Evolutionary conservation across 2,113 vertebrate species (phyloP).

Genomic region (Cavia aperea): DNA sequence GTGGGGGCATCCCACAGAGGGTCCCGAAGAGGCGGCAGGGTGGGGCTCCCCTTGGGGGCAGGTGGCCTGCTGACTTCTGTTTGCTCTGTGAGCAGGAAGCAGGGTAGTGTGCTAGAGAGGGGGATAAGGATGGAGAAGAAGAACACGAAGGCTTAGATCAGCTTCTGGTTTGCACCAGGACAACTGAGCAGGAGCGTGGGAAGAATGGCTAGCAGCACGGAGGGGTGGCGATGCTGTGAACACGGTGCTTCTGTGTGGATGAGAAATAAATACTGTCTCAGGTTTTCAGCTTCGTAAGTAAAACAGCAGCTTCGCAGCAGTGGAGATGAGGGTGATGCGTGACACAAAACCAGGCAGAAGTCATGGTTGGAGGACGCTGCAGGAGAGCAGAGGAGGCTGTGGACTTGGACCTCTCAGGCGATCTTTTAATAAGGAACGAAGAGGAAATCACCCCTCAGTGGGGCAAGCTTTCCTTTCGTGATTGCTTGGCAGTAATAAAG

Average conservation of each 20-base stretch:
- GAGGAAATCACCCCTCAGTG: not conserved
- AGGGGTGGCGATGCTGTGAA: not conserved
- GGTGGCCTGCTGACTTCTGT: not conserved
- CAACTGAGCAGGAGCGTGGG: not conserved
- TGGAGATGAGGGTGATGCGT: not conserved
- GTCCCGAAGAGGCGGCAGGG: not conserved
- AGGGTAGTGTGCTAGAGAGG: not conserved
- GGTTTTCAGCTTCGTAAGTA: not conserved
- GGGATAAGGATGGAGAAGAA: not conserved
- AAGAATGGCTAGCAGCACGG: not conserved
- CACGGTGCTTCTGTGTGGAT: fast-evolving
- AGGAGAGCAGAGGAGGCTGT: not conserved
- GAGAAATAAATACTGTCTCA: not conserved
- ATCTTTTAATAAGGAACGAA: constrained; percentile 3
- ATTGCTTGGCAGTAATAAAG: not conserved
- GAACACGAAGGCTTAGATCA: not conserved
- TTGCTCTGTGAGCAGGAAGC: not conserved
- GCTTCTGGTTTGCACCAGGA: not conserved
- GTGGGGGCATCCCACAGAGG: not conserved
- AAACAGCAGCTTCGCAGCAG: not conserved
- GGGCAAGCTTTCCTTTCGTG: not conserved
- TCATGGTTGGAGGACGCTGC: not conserved
- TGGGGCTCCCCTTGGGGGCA: not conserved
- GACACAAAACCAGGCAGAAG: not conserved
- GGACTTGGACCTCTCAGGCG: not conserved